Evolutionary conservation across 2,113 vertebrate species (phyloP), one percentile per base, ranked within the genome.

Genomic region (Cebidichthys violaceus): DNA sequence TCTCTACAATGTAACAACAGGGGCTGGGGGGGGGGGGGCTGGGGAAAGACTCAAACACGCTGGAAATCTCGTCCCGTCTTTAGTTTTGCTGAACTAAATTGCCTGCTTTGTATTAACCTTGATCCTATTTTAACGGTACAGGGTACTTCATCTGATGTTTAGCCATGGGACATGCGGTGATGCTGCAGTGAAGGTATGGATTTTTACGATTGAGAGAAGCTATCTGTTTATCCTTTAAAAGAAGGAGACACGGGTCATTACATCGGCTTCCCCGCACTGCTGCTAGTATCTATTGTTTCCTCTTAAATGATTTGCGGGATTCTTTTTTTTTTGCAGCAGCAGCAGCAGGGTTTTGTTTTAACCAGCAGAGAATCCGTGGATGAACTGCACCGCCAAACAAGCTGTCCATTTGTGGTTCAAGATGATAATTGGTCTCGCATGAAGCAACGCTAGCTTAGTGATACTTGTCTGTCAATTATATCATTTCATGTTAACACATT

Each of bases 1-100:
- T 90, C 82, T 80, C 79, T 79, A 85, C 85, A 89, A 89, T 92
- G 80, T 91, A 88, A 90, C 86, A n/a, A n/a, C n/a, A n/a, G n/a
- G n/a, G n/a, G n/a, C n/a, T n/a, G n/a, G n/a, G n/a, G n/a, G n/a
- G n/a, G n/a, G n/a, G 77, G 85, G 70, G 82, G 79, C 69, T 89
- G 87, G 66, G 70, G 86, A 91, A 89, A 86, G 84, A 85, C 80
- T 82, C 65, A 76, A 52, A 82, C 77, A 83, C 80, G 83, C 65
- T 15, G 50, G 31, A 52, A 88, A 81, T 79, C 82, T 84, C 81
- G 84, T 85, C 88, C 64, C 70, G 77, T n/a, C 62, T 88, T 87
- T 87, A 81, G 43, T 83, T 88, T 77, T 69, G 79, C 39, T 84
- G 6, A 76, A 86, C 43, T 69, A 82, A 89, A 89, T 39, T 69